Evolutionary conservation across 2,797 vertebrate genomes (phyloP).

Genomic region (Acomys russatus): DNA sequence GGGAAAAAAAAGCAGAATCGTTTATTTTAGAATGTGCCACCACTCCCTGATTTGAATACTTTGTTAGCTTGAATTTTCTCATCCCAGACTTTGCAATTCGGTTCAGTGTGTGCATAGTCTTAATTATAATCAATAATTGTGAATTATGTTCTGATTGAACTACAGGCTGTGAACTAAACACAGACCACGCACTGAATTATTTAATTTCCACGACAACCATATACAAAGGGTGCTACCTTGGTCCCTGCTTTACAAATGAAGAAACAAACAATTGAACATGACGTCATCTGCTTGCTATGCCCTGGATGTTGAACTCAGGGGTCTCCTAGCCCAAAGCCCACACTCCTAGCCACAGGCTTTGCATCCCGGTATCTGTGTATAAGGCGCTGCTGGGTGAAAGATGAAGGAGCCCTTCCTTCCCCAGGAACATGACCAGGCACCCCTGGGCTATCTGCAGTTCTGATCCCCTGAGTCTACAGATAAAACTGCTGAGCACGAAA

Average conservation of each 20-base stretch:
- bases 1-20: background rate
- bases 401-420: background rate
- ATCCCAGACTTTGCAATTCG: background rate
- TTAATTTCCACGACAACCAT: background rate
- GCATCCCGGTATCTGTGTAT: background rate
- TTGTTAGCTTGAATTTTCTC: conserved; percentile 1
- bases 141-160: background rate
- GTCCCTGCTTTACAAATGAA: background rate
- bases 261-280: background rate
- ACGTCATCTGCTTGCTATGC: background rate
- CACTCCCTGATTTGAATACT: background rate
- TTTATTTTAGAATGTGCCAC: background rate
- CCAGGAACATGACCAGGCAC: background rate
- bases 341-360: background rate
- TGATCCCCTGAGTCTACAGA: background rate
- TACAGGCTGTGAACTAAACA: background rate
- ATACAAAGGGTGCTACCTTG: background rate
- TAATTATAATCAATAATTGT: background rate
- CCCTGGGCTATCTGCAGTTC: accelerated
- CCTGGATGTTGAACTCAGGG: background rate
- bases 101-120: background rate
- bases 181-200: background rate
- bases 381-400: background rate
- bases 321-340: background rate
- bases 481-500: background rate